Evolutionary conservation across 1,140 invertebrate species (phyloP).

Genomic region (Ceratina calcarata): DNA sequence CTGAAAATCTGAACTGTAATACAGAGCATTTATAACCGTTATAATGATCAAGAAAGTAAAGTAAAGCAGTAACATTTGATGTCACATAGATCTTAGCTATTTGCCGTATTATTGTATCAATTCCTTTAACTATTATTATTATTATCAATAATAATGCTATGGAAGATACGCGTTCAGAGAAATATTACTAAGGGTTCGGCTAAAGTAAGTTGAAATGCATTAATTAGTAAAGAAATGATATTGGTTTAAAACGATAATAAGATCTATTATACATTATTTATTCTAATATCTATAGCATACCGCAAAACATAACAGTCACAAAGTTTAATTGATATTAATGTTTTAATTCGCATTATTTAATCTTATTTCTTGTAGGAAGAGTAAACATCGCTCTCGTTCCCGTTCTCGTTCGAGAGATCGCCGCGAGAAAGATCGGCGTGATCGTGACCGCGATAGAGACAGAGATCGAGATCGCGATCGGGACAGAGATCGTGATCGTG

Average conservation of each 20-base stretch:
- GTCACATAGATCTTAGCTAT: not conserved
- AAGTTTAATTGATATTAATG: not conserved
- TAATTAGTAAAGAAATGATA: not conserved
- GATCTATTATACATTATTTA: not conserved
- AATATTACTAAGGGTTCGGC: slow-evolving; percentile 29
- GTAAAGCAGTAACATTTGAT: not conserved
- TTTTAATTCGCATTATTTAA: not conserved
- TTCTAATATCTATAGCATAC: not conserved
- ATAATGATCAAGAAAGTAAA: not conserved
- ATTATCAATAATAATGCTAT: not conserved
- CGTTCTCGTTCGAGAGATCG: slow-evolving; percentile 77
- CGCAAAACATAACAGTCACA: not conserved
- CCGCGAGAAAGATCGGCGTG: slow-evolving; percentile 76
- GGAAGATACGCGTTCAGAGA: not conserved
- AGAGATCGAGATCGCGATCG: slow-evolving; percentile 68
- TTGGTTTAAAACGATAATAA: not conserved
- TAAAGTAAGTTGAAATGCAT: not conserved
- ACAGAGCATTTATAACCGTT: not conserved
- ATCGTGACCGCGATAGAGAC: slow-evolving; percentile 75
- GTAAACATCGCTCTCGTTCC: slow-evolving; percentile 79
- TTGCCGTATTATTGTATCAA: not conserved
- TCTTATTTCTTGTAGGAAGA: slow-evolving; percentile 73
- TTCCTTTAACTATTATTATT: not conserved
- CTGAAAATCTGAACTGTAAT: slow-evolving; percentile 39
- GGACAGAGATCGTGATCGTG: slow-evolving; percentile 73